Evolutionary conservation across 2,888 invertebrate genomes (phyloP), one percentile per base, ranked within the genome.

Genomic region (Ophonus ardosiacus): DNA sequence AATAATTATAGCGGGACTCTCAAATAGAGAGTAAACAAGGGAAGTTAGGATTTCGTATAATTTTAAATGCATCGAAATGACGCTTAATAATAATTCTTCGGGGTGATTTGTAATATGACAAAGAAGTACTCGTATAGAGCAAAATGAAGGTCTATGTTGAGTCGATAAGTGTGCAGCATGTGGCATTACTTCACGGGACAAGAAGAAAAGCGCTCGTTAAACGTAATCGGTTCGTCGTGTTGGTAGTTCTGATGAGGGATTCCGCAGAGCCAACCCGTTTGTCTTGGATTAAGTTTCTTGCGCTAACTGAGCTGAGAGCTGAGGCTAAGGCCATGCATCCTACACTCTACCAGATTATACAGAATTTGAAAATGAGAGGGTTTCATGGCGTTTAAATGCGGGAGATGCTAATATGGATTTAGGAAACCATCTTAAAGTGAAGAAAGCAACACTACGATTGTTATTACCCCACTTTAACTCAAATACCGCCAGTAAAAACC

Each of bases 231-330:
- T 84, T 84, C 65, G 65, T 59, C 78, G 84, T 84, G 78, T 81
- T 59, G 40, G 71, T 74, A 74, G 71, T 76, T 57, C 17, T 84
- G 84, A 84, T 84, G 84, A 84, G 74, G 84, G 76, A 84, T 84
- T 84, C 56, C 18, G 31, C 63, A 78, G 84, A 84, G 51, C 84
- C 40, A 43, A 31, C 59, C 84, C 84, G 84, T 84, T 84, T 84
- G 84, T 84, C 84, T 84, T 78, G 84, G 84, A 84, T 84, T 84
- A 61, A 61, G 74, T 82, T 82, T 74, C 59, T 82, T 81, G 81
- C 68, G 57, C 71, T 71, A 82, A 81, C 65, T 56, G 40, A 68
- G 40, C 17, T 68, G 17, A 68, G 38, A 38, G 43, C 17, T n/a
- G 17, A 43, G 43, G 5, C 43, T 17, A 4, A 74, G 71, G 17